A percentile compares a stretch with the other conserved stretches of the same genome.
Conservation (phyloP, 2,797 vertebrate species). For the Pseudochromis fuscus region DNA sequence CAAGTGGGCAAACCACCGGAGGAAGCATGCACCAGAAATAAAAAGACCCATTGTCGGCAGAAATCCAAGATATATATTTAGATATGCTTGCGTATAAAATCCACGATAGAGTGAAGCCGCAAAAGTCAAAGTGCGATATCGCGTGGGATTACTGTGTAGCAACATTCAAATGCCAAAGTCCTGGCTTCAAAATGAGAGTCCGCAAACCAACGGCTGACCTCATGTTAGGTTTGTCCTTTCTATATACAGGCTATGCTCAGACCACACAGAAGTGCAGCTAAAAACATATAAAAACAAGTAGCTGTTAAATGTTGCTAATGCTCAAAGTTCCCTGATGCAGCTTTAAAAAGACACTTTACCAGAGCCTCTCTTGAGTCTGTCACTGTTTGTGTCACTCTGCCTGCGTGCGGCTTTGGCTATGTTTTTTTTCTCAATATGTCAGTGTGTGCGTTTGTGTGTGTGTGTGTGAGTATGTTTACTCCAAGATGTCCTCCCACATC, state of each 20-base stretch:
- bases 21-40: too few relatives aligned
- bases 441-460: neutral
- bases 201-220: too few relatives aligned
- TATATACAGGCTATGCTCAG: neutral
- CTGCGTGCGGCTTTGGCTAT: constrained; percentile 7
- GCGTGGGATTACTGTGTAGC: too few relatives aligned
- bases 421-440: constrained; percentile 14
- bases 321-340: neutral
- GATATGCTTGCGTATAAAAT: too few relatives aligned
- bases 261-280: neutral
- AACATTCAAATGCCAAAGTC: too few relatives aligned
- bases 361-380: constrained; percentile 8
- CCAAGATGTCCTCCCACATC: constrained; percentile 41
- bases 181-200: too few relatives aligned
- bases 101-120: too few relatives aligned
- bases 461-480: constrained; percentile 27
- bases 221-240: too few relatives aligned
- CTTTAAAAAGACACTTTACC: constrained; percentile 25
- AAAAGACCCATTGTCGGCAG: too few relatives aligned
- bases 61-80: too few relatives aligned
- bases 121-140: too few relatives aligned
- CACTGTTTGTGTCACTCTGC: constrained; percentile 33
- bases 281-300: neutral
- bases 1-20: too few relatives aligned
- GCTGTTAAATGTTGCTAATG: neutral